Percentiles rank a stretch among this genome's conserved stretches.
These are phyloP conservation scores for Orthonyx spaldingii DNA, from an alignment of 2,113 vertebrate species.

Conservation along the genomic window DNA sequence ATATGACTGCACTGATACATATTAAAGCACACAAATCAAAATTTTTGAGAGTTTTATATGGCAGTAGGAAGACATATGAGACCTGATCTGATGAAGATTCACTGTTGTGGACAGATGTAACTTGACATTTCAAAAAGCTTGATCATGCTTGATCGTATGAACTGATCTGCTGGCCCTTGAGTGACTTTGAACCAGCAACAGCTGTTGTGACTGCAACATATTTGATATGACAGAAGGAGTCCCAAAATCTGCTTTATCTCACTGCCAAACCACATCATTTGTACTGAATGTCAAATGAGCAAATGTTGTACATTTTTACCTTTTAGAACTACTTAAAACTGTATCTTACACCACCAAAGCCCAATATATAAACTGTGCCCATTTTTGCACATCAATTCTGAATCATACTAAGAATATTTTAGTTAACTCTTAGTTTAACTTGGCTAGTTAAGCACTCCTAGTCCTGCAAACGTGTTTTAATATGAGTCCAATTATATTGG, in stretches of 20 bases:
- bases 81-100: neutral
- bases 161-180: neutral
- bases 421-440: neutral
- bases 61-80: neutral
- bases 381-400: neutral
- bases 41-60: neutral
- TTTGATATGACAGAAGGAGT: neutral
- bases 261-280: neutral
- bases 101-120: neutral
- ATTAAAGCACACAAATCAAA: neutral
- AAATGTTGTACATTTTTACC: neutral
- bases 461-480: neutral
- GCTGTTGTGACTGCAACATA: neutral
- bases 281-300: neutral
- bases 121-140: neutral
- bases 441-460: neutral
- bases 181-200: neutral
- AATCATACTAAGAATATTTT: neutral
- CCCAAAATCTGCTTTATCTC: neutral
- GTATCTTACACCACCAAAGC: neutral
- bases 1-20: accelerated
- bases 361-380: neutral
- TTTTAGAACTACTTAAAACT: neutral
- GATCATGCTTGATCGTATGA: neutral
- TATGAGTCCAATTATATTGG: neutral